Evolutionary conservation across 2,797 vertebrate species (phyloP), one percentile per base, ranked within the genome.

Genomic region (Cynopterus sphinx): DNA sequence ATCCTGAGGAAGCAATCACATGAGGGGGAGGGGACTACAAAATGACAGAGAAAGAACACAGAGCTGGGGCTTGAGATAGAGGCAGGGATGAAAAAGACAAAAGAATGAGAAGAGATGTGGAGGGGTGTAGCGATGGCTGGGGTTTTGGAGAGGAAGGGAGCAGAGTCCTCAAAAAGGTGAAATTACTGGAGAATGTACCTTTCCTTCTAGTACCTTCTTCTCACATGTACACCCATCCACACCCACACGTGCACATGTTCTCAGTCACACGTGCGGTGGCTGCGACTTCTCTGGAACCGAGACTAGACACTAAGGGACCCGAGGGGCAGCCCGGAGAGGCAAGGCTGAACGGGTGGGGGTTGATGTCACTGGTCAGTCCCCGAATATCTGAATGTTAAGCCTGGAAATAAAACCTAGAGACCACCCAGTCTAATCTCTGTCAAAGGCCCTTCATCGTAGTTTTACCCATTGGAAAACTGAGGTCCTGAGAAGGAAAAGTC

Each of bases 1-100:
- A 9, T n/a, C 59, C 16, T 16, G 12, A 74, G 12, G 36, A 26
- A 70, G 70, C 22, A 46, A n/a, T 9, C 11, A 6, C 19, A 9
- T 4, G 9, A 33, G 6, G 1, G 1, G 41, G 17, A n/a, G n/a
- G 3, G 41, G 31, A 22, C 36, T 17, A 1, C 10, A 3, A 22
- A 70, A 57, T 33, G n/a, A 31, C 5, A 74, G 57, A 75, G 67
- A 26, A 55, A 51, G 51, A 70, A 24, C 41, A 15, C 33, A 33
- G 33, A 75, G 46, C 28, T 2, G 16, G 51, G 51, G n/a, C 33
- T 61, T 65, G 78, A 51, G 24, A 2, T 1, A 61, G 79, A 86
- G 31, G 33, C 1, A 28, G 53, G 24, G 19, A 46, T 3, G 6
- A n/a, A 41, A 49, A 71, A 73, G n/a, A 19, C 31, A 46, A 33